Base-by-base conservation (phyloP, 2,113 vertebrate species). In the Sinocyclocheilus maitianheensis region DNA sequence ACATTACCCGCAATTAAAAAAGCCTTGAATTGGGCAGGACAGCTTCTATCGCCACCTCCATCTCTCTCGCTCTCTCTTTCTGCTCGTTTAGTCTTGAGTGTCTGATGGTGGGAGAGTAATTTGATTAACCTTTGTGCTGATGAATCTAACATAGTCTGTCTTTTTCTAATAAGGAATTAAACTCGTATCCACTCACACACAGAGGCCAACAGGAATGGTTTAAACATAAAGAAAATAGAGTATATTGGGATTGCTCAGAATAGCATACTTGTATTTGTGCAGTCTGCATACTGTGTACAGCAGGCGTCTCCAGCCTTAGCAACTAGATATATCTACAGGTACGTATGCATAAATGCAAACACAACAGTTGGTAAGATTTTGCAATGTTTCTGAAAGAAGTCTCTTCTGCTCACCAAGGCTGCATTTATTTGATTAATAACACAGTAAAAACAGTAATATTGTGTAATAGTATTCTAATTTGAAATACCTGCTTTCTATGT, bases 1-100 rank as follows among this genome's bases (percentile, higher is more conserved):
- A 87, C 84, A 84, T 82, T 89, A 87, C 82, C 83, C 74, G 55
- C 88, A 88, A 88, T 91, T 91, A 84, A 89, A 81, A 88, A 78
- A 81, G 76, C 81, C 75, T 85, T 37, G 46, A 85, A 89, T 90
- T 86, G 81, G 83, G 53, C 63, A 34, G 77, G 85, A 85, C 83
- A 78, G 77, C 60, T 77, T 63, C 65, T 77, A 86, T 81, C 63
- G 18, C 69, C 69, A 75, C 81, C 60, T 74, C 77, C 81, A 84
- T 88, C 89, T 46, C 81, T 24, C 60, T 10, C 84, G 46, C 71
- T 71, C 67, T 16, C 67, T 71, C 67, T 22, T 48, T 78, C 71
- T 55, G 81, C 85, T 88, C 76, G 16, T 79, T 81, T 53, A 37
- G 78, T 87, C 83, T 85, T 26, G 63, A 87, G 81, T 82, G 88